Evolutionary conservation across 2,797 vertebrate species (phyloP).

Genomic region (Ceryle rudis): DNA sequence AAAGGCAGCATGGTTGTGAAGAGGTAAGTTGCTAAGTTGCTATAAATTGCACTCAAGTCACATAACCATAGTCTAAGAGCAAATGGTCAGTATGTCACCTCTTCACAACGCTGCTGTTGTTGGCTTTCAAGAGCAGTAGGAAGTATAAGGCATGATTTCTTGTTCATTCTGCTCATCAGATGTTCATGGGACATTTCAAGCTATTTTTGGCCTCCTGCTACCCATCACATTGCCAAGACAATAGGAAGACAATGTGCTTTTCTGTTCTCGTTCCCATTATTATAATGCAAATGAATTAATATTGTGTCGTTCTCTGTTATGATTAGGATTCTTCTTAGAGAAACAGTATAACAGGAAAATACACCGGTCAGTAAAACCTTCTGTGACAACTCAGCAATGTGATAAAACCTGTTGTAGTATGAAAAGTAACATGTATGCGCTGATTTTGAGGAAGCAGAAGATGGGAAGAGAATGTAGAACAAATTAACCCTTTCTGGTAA

Average conservation of each 20-base stretch:
- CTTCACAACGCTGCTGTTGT: background rate
- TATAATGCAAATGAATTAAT: constrained; percentile 10
- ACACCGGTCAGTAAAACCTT: background rate
- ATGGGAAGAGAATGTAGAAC: background rate
- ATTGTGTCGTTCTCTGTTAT: background rate
- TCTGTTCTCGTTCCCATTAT: background rate
- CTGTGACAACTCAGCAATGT: background rate
- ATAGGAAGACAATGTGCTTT: background rate
- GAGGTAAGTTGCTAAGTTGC: background rate
- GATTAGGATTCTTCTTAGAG: background rate
- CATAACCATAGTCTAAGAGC: background rate
- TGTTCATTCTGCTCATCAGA: background rate
- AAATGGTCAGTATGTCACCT: background rate
- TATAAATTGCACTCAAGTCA: background rate
- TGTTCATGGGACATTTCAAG: background rate
- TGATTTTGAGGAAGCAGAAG: background rate
- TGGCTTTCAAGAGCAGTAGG: background rate
- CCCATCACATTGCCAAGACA: background rate
- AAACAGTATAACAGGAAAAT: background rate
- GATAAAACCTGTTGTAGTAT: background rate
- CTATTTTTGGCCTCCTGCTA: constrained; percentile 5
- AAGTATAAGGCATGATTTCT: background rate
- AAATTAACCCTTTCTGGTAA: background rate
- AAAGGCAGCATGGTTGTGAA: background rate
- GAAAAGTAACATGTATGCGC: background rate